Evolutionary conservation across 2,797 vertebrate species (phyloP).

Genomic region (Thaleichthys pacificus): DNA sequence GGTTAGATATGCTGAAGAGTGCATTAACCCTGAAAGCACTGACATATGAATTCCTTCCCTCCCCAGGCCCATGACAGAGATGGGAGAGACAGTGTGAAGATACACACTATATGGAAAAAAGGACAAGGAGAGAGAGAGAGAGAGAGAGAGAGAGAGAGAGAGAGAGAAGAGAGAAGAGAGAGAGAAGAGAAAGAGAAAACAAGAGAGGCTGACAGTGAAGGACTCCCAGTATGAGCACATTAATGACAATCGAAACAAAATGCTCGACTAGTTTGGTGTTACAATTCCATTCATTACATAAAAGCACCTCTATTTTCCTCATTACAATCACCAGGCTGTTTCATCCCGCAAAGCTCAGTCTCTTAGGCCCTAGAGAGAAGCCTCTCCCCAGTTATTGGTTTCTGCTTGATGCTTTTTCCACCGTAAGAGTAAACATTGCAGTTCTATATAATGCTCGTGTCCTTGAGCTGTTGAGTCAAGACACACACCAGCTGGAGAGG

Average conservation of each 20-base stretch:
- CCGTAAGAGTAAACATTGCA: background rate
- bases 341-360: background rate
- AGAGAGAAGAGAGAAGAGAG: background rate
- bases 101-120: slow-evolving; percentile 41
- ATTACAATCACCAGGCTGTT: background rate
- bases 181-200: slow-evolving; percentile 23
- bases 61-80: slow-evolving; percentile 25
- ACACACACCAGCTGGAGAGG: background rate
- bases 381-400: slow-evolving; percentile 1
- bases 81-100: slow-evolving; percentile 41
- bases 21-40: slow-evolving; percentile 39
- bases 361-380: background rate
- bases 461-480: background rate
- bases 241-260: slow-evolving; percentile 30
- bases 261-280: slow-evolving; percentile 17
- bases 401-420: background rate
- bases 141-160: background rate
- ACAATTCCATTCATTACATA: background rate
- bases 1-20: slow-evolving; percentile 38
- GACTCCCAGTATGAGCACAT: slow-evolving; percentile 25
- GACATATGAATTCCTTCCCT: slow-evolving; percentile 53
- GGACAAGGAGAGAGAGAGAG: slow-evolving; percentile 2
- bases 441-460: background rate
- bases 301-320: slow-evolving; percentile 12
- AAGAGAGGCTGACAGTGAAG: slow-evolving; percentile 37